phyloP scores from a whole-genome alignment of 1,140 invertebrate genomes.

The Bombus waltoni region DNA sequence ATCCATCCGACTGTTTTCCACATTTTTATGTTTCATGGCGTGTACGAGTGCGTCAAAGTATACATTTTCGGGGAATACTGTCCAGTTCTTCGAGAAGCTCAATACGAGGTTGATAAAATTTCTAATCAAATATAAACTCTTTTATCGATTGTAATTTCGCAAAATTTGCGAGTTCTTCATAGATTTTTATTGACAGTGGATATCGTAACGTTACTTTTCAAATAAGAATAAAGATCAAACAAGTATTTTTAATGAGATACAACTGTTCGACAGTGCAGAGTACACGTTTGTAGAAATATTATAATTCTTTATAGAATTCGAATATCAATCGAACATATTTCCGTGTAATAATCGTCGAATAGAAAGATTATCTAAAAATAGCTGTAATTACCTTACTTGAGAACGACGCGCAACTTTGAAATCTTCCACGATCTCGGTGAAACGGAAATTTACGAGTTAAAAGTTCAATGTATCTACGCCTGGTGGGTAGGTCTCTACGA shows the following conservation, averaged over 20 bases:
- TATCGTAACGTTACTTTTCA: no score
- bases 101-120: no score
- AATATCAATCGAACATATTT: neutral
- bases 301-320: neutral
- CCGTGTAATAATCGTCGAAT: no score
- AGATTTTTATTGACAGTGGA: no score
- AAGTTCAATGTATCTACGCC: neutral
- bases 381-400: neutral
- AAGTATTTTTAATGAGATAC: neutral
- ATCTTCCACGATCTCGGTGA: neutral
- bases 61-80: neutral
- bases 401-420: neutral
- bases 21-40: neutral
- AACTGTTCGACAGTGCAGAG: neutral
- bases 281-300: neutral
- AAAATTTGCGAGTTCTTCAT: no score
- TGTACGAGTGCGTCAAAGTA: neutral
- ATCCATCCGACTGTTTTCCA: neutral
- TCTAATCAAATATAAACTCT: no score
- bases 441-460: constrained; percentile 1
- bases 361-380: no score
- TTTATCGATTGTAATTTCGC: no score
- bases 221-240: no score
- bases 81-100: no score
- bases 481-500: no score